phyloP scores from a whole-genome alignment of 2,113 vertebrate species.

The Penelope pileata region DNA sequence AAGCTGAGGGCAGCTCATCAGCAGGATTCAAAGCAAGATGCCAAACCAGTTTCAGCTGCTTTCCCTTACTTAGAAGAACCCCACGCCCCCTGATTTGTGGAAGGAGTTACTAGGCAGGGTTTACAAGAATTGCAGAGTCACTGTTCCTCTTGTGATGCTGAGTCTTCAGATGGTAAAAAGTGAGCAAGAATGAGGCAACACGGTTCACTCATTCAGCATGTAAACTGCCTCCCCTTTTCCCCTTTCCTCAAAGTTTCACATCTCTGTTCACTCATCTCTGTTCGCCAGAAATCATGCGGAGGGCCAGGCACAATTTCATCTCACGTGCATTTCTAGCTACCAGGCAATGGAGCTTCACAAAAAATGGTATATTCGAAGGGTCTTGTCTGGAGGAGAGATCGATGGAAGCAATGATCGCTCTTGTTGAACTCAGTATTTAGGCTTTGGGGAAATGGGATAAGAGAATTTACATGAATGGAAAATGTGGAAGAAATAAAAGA shows the following conservation, averaged over 20 bases:
- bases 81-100: neutral
- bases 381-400: neutral
- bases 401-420: neutral
- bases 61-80: neutral
- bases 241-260: conserved; percentile 56
- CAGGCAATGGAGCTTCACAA: neutral
- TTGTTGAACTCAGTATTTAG: neutral
- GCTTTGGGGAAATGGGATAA: neutral
- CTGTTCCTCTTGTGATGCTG: conserved; percentile 43
- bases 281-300: conserved; percentile 28
- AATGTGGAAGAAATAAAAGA: neutral
- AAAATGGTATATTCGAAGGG: neutral
- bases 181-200: conserved; percentile 18
- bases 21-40: neutral
- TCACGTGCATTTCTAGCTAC: neutral
- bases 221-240: neutral
- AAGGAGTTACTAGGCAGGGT: neutral
- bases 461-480: neutral
- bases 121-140: conserved; percentile 61
- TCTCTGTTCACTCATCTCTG: conserved; percentile 6
- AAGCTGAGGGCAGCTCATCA: neutral
- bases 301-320: neutral
- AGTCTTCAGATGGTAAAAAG: conserved; percentile 10
- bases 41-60: neutral
- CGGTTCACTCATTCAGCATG: neutral